Evolutionary conservation across 2,113 vertebrate species (phyloP).

Genomic region (Phoxinus phoxinus): DNA sequence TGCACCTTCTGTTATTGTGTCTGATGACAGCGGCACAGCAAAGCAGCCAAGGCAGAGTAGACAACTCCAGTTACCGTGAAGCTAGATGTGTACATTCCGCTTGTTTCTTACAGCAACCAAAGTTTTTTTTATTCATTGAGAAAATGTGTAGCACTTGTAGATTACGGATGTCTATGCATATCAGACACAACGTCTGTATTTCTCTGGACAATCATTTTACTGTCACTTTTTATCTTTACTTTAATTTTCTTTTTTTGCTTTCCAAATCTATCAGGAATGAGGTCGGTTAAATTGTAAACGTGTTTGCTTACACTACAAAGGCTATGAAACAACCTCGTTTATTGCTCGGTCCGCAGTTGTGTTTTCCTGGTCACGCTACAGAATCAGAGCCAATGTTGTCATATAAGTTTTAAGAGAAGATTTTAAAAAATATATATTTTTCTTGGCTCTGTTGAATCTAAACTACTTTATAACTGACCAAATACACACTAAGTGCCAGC

Average conservation of each 20-base stretch:
- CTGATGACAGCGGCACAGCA: not conserved
- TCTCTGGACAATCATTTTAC: conserved; percentile 40
- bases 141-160: conserved; percentile 44
- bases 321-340: not conserved
- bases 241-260: not conserved
- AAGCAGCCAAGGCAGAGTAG: not conserved
- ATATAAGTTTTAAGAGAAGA: not conserved
- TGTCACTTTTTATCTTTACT: conserved; percentile 13
- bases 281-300: not conserved
- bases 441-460: not conserved
- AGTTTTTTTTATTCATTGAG: conserved; percentile 20
- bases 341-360: not conserved
- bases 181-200: conserved; percentile 21
- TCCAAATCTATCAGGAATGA: not conserved
- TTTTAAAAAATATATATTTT: not conserved
- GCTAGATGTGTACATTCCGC: conserved; percentile 33
- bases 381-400: not conserved
- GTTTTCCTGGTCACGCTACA: not conserved
- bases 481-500: conserved; percentile 51
- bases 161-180: conserved; percentile 14
- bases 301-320: conserved; percentile 10
- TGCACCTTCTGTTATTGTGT: conserved; percentile 13
- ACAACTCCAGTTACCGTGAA: not conserved
- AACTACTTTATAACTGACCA: conserved; percentile 34
- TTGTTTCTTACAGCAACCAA: conserved; percentile 7